phyloP scores from a whole-genome alignment of 1,140 invertebrate species.

The Gyrodactylus salaris region DNA sequence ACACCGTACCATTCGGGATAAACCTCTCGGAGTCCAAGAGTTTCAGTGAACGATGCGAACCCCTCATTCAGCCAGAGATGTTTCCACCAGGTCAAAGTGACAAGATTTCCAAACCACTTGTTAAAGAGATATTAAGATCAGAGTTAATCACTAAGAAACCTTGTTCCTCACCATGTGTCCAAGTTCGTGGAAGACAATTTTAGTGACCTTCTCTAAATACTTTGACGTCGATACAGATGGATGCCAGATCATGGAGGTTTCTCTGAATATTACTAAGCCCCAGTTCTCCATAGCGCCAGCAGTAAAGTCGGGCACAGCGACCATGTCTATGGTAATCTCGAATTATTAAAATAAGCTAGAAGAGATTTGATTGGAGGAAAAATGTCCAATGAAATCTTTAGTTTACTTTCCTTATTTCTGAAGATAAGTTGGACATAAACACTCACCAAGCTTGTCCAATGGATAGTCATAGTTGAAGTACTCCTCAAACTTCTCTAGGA shows the following conservation, averaged over 20 bases:
- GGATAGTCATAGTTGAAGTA: conserved; percentile 3
- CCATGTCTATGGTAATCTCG: conserved; percentile 27
- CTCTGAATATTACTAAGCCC: conserved; percentile 23
- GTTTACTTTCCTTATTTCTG: too few relatives aligned
- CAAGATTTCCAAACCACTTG: conserved; percentile 60
- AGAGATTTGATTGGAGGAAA: neutral
- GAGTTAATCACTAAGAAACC: neutral
- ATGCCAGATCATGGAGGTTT: conserved; percentile 13
- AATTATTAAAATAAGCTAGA: neutral
- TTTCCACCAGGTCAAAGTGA: conserved; percentile 28
- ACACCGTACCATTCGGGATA: conserved; percentile 35
- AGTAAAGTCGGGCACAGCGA: conserved; percentile 54
- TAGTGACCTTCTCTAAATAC: neutral
- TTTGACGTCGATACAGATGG: conserved; percentile 11
- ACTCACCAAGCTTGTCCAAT: neutral
- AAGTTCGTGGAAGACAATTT: conserved; percentile 22
- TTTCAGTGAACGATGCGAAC: conserved; percentile 20
- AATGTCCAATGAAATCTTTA: neutral
- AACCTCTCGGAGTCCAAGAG: conserved; percentile 24
- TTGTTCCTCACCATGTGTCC: conserved; percentile 12
- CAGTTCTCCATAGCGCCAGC: conserved; percentile 62
- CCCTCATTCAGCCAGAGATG: conserved; percentile 24
- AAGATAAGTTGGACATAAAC: too few relatives aligned
- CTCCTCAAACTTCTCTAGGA: neutral
- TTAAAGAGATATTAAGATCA: conserved; percentile 10